phyloP scores from a whole-genome alignment of 2,113 vertebrate species.

The Trachemys scripta region DNA sequence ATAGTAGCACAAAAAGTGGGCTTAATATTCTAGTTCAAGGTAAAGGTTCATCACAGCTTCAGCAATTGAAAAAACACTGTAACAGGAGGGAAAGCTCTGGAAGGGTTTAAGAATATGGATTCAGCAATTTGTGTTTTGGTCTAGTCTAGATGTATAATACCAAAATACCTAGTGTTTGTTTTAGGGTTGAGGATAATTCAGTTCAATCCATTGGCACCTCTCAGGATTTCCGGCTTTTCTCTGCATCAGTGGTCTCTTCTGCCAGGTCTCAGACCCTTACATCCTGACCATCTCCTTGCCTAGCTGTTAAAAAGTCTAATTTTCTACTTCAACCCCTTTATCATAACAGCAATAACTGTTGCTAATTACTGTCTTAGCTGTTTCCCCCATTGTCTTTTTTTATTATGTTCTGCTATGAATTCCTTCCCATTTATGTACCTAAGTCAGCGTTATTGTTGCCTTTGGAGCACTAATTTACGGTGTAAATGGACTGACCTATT shows the following conservation, averaged over 20 bases:
- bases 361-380: background rate
- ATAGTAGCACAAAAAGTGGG: background rate
- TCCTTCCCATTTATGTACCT: background rate
- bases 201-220: background rate
- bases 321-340: constrained; percentile 41
- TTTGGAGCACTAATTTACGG: constrained; percentile 22
- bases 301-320: constrained; percentile 13
- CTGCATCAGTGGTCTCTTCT: background rate
- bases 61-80: background rate
- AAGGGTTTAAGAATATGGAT: constrained; percentile 18
- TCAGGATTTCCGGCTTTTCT: constrained; percentile 19
- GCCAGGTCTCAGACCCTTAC: background rate
- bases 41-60: background rate
- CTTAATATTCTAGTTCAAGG: background rate
- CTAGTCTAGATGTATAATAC: background rate
- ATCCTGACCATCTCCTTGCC: background rate
- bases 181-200: background rate
- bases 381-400: background rate
- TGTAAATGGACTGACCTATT: constrained; percentile 5
- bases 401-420: background rate
- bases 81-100: background rate
- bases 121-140: background rate
- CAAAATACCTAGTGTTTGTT: background rate
- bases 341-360: background rate
- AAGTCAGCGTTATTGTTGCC: constrained; percentile 36